These are phyloP conservation scores for Drosophila monieri DNA, from an alignment of 2,888 invertebrate species.

Conservation along the genomic window DNA sequence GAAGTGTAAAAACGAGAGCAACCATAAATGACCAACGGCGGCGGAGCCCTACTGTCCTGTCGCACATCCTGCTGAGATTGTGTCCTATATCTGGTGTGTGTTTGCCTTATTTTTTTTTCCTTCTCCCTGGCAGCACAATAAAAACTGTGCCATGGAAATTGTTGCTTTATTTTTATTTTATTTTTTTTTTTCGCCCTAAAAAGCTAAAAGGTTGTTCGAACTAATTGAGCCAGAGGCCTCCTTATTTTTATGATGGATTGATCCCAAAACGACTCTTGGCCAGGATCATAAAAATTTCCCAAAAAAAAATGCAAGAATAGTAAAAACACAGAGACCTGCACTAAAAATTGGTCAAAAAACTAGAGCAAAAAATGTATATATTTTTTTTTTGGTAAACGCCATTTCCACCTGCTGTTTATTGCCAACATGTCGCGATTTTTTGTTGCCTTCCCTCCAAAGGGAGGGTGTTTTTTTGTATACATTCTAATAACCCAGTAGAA, in stretches of 20 bases:
- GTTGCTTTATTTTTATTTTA: neutral
- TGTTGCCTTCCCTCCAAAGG: constrained; percentile 5
- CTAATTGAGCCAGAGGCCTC: constrained; percentile 74
- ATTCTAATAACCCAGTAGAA: constrained; percentile 25
- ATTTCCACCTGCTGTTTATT: constrained; percentile 76
- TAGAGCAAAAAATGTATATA: constrained; percentile 49
- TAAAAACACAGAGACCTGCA: constrained; percentile 19
- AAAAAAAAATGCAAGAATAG: constrained; percentile 11
- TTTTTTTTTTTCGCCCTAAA: constrained; percentile 37
- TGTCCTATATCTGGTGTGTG: constrained; percentile 41
- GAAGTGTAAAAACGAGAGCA: constrained; percentile 66
- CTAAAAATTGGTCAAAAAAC: constrained; percentile 72
- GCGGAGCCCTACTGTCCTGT: constrained; percentile 25
- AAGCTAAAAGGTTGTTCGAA: constrained; percentile 48
- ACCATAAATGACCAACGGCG: constrained; percentile 23
- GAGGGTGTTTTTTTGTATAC: constrained; percentile 11
- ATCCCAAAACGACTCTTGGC: constrained; percentile 19
- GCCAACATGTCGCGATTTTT: constrained; percentile 73
- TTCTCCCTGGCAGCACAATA: constrained; percentile 49
- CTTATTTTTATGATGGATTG: constrained; percentile 42
- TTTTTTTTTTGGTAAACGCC: constrained; percentile 50
- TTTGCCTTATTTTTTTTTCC: constrained; percentile 58
- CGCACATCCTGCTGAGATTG: constrained; percentile 56
- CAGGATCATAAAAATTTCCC: constrained; percentile 49
- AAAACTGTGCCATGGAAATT: constrained; percentile 29